These are phyloP conservation scores for Pemphigus obesinymphae DNA, from an alignment of 1,140 invertebrate genomes.

Conservation along the genomic window DNA sequence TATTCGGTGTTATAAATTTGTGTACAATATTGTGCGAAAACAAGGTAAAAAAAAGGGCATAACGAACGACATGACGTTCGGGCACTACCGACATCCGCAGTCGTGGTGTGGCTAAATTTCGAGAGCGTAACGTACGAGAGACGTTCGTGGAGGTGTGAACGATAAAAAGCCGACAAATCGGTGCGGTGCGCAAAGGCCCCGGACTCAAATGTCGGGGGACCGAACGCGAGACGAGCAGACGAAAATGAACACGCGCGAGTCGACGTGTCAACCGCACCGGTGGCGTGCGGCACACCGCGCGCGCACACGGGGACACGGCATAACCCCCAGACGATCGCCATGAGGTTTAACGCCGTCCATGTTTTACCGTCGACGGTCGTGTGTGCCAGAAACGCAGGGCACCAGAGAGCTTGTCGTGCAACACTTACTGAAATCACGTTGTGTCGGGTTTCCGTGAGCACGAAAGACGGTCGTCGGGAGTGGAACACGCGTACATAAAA, in stretches of 20 bases:
- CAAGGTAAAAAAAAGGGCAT: no score
- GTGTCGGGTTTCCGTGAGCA: neutral
- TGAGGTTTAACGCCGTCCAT: conserved; percentile 35
- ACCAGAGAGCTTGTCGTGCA: no score
- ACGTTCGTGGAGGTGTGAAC: no score
- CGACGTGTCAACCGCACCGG: conserved; percentile 8
- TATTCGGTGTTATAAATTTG: no score
- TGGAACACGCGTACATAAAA: neutral
- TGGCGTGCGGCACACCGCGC: neutral
- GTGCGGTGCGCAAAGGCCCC: neutral
- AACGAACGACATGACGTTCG: no score
- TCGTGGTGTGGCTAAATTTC: no score
- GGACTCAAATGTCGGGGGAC: no score
- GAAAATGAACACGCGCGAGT: neutral
- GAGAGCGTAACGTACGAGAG: no score
- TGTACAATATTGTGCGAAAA: no score
- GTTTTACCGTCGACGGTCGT: neutral
- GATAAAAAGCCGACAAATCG: no score
- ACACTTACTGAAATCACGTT: conserved; percentile 39
- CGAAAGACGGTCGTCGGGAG: neutral
- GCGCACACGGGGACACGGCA: neutral
- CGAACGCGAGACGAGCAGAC: neutral
- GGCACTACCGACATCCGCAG: no score
- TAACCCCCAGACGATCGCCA: conserved; percentile 22
- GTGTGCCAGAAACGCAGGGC: neutral